Conservation (phyloP, 2,113 vertebrate genomes). For the Larimichthys crocea region DNA sequence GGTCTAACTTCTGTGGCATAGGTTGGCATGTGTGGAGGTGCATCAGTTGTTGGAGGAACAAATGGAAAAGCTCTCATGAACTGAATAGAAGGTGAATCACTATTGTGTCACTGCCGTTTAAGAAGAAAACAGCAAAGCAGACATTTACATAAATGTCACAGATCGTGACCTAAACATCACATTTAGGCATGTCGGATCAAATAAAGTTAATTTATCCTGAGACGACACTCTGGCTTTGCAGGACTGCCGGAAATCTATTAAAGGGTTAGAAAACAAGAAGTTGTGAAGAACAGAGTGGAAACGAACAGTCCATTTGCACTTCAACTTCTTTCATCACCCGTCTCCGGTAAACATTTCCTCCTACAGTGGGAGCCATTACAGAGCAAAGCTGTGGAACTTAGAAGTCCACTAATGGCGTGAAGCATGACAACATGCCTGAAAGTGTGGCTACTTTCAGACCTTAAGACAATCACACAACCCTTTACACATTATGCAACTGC, state of each 20-base stretch:
- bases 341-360: conserved; percentile 1
- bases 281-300: background rate
- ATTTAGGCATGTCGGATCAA: background rate
- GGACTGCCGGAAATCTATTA: background rate
- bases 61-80: background rate
- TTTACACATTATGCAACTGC: conserved; percentile 18
- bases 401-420: conserved; percentile 45
- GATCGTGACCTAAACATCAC: background rate
- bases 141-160: background rate
- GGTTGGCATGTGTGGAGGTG: background rate
- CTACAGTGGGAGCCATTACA: conserved; percentile 12
- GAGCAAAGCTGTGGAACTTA: conserved; percentile 17
- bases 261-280: background rate
- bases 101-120: background rate
- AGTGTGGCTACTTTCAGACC: conserved; percentile 25
- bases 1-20: no score
- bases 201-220: background rate
- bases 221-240: background rate
- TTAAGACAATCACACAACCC: conserved; percentile 1
- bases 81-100: background rate
- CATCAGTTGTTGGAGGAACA: no score
- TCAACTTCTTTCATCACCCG: background rate
- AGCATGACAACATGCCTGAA: conserved; percentile 28
- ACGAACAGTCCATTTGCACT: conserved; percentile 1
- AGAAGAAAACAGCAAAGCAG: background rate